These are phyloP conservation scores for Apostichopus parvimensis DNA, from an alignment of 35 echinoderm and acorn worm species.

Conservation along the genomic window DNA sequence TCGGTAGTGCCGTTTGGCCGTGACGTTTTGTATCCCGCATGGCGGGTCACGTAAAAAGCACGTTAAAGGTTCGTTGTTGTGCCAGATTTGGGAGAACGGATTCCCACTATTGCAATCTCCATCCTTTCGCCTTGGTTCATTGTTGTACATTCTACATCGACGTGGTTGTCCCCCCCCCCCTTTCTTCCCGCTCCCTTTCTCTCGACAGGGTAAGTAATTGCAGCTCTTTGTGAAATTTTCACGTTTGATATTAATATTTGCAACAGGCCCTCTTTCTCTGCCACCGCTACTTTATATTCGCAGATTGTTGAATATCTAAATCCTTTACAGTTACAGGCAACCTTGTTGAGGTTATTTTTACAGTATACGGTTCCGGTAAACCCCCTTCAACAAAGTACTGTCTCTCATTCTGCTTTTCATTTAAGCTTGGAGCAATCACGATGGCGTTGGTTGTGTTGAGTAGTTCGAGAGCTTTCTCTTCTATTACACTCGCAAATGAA, in stretches of 20 bases:
- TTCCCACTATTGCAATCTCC: background rate
- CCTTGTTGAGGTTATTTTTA: background rate
- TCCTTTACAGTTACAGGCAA: constrained; percentile 29
- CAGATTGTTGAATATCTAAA: constrained; percentile 12
- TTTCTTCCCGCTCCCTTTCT: background rate
- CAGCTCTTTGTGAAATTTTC: background rate
- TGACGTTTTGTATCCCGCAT: too few relatives aligned
- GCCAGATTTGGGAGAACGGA: constrained; percentile 2
- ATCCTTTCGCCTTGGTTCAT: background rate
- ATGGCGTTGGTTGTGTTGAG: constrained; percentile 2
- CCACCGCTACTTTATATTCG: background rate
- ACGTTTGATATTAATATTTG: constrained; percentile 19
- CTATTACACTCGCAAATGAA: background rate
- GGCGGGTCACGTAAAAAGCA: too few relatives aligned
- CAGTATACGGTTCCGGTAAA: background rate
- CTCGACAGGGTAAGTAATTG: background rate
- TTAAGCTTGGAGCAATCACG: background rate
- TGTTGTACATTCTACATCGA: constrained; percentile 4
- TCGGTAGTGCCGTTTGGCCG: too few relatives aligned
- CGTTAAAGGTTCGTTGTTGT: too few relatives aligned
- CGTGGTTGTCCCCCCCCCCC: background rate
- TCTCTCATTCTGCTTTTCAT: background rate
- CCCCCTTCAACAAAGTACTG: background rate
- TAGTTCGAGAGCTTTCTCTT: background rate
- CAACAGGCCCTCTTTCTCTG: constrained; percentile 5